phyloP scores from a whole-genome alignment of 1,140 invertebrate genomes.

The Pararge aegeria region DNA sequence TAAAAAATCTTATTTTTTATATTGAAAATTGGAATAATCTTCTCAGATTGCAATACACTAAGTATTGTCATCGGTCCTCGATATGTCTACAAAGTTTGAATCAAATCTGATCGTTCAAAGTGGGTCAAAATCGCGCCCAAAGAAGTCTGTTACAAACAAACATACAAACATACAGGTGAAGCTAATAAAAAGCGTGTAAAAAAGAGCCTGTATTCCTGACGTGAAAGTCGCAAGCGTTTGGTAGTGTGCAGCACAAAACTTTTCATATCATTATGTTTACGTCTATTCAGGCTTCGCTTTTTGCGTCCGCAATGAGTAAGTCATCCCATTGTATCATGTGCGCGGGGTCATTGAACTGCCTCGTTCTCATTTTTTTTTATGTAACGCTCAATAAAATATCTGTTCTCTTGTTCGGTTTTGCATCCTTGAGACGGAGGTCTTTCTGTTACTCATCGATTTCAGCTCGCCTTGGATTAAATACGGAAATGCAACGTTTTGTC shows the following conservation, averaged over 20 bases:
- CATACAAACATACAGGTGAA: neutral
- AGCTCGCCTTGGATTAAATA: constrained; percentile 18
- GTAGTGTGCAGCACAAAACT: neutral
- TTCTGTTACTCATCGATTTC: constrained; percentile 26
- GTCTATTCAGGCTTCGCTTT: neutral
- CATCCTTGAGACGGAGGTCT: constrained; percentile 24
- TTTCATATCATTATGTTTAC: constrained; percentile 5
- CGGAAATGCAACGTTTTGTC: constrained; percentile 19
- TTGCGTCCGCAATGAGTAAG: neutral
- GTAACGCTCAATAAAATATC: neutral
- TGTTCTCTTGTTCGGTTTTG: constrained; percentile 13
- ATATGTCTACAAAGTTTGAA: too few species aligned
- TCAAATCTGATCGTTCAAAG: too few species aligned
- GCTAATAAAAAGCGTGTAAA: too few species aligned
- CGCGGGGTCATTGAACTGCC: constrained; percentile 2
- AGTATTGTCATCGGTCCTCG: too few species aligned
- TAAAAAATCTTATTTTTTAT: too few species aligned
- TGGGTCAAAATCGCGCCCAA: too few species aligned
- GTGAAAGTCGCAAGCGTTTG: neutral
- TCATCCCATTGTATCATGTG: constrained; percentile 1
- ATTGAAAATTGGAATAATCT: too few species aligned
- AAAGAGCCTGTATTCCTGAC: neutral
- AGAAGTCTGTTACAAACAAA: too few species aligned
- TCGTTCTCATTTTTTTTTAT: constrained; percentile 10
- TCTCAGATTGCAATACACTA: too few species aligned